A percentile compares a stretch with the other conserved stretches of the same genome.
These are phyloP conservation scores for Mermis nigrescens DNA, from an alignment of 2,888 invertebrate genomes.

Conservation along the genomic window DNA sequence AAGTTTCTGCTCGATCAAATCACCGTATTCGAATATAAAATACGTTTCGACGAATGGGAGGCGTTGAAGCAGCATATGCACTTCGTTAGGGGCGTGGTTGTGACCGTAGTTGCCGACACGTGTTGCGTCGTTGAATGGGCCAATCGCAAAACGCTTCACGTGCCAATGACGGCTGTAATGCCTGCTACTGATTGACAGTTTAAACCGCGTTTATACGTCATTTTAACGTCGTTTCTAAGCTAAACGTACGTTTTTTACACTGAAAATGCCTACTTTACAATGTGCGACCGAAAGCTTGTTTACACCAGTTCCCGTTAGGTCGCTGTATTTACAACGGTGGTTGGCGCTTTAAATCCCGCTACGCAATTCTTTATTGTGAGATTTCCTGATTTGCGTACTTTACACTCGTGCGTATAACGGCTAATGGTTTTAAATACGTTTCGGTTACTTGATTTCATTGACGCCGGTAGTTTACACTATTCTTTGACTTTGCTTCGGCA, in stretches of 20 bases:
- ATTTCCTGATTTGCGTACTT: too few relatives aligned
- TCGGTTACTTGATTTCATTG: too few relatives aligned
- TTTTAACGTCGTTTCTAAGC: neutral
- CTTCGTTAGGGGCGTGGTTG: slow-evolving; percentile 1
- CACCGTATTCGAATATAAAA: slow-evolving; percentile 11
- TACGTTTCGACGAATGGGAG: slow-evolving; percentile 11
- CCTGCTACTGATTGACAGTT: slow-evolving; percentile 6
- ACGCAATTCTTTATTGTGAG: too few relatives aligned
- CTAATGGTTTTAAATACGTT: too few relatives aligned
- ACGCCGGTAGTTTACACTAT: too few relatives aligned
- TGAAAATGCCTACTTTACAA: too few relatives aligned
- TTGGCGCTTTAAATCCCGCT: too few relatives aligned
- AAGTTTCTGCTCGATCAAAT: slow-evolving; percentile 6
- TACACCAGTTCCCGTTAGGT: too few relatives aligned
- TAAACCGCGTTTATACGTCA: neutral
- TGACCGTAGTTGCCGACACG: neutral
- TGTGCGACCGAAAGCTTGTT: too few relatives aligned
- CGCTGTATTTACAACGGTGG: too few relatives aligned
- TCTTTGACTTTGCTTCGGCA: too few relatives aligned
- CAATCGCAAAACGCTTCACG: slow-evolving; percentile 7
- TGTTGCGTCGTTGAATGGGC: slow-evolving; percentile 8
- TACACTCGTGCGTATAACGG: too few relatives aligned
- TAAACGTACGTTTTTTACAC: neutral
- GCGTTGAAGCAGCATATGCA: slow-evolving; percentile 10
- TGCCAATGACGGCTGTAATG: slow-evolving; percentile 8